A percentile compares a stretch with the other conserved stretches of the same genome.
Conservation (phyloP, 2,113 vertebrate species). For the Rhabdomys dilectus region DNA sequence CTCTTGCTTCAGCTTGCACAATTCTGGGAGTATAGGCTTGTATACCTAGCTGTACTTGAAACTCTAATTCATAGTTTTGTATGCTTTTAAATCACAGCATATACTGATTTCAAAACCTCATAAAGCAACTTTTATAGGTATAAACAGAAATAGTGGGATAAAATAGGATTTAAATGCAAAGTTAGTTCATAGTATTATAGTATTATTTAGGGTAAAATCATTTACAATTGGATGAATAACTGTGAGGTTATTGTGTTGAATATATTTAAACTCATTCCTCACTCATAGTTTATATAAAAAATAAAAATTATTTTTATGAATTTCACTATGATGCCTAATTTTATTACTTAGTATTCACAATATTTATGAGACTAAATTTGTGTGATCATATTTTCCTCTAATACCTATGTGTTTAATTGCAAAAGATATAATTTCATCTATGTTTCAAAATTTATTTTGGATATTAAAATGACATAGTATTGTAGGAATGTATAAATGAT, state of each 20-base stretch:
- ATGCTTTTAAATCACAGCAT: not conserved
- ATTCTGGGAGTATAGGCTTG: not conserved
- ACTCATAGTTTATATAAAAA: conserved; percentile 31
- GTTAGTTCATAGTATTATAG: not conserved
- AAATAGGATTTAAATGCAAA: conserved; percentile 29
- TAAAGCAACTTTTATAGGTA: not conserved
- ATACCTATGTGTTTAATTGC: conserved; percentile 52
- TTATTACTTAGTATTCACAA: conserved; percentile 40
- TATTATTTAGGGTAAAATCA: not conserved
- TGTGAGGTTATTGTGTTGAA: not conserved
- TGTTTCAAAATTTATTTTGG: conserved; percentile 54
- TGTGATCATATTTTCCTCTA: conserved; percentile 52
- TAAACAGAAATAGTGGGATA: not conserved
- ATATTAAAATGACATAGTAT: conserved; percentile 62
- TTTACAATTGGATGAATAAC: not conserved
- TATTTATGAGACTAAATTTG: conserved; percentile 37
- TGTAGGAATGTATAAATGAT: conserved; percentile 29
- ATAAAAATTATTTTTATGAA: not conserved
- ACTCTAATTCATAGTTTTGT: conserved; percentile 15
- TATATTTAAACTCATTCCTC: not conserved
- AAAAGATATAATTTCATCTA: conserved; percentile 54
- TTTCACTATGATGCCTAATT: not conserved
- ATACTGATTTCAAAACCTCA: not conserved
- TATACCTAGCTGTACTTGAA: not conserved
- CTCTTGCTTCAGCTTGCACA: not conserved